Evolutionary conservation across 2,888 invertebrate genomes (phyloP).

Genomic region (Iphiclides podalirius): DNA sequence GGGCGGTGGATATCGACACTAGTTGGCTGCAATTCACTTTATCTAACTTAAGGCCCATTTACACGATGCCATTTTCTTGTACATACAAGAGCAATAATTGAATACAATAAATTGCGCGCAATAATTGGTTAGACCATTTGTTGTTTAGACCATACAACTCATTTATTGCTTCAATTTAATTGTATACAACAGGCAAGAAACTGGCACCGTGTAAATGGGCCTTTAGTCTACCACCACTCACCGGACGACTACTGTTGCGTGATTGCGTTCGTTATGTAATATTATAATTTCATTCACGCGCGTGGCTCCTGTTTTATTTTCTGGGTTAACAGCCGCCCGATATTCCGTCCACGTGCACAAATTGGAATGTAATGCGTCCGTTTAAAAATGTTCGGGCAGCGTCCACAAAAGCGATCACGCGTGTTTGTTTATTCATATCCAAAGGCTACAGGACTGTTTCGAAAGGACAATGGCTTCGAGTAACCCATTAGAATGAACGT

Average conservation of each 20-base stretch:
- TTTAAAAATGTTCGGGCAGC: constrained; percentile 6
- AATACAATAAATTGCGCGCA: too few relatives aligned
- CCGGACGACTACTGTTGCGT: constrained; percentile 40
- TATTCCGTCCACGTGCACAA: constrained; percentile 13
- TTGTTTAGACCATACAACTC: too few relatives aligned
- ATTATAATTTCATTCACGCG: constrained; percentile 53
- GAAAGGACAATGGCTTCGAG: constrained; percentile 3
- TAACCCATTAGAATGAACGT: background rate
- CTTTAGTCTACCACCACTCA: constrained; percentile 16
- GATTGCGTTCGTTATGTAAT: constrained; percentile 51
- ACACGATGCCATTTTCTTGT: too few relatives aligned
- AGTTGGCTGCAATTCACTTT: too few relatives aligned
- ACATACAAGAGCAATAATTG: too few relatives aligned
- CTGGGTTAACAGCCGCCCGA: constrained; percentile 37
- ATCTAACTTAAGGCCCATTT: too few relatives aligned
- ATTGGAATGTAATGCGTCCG: constrained; percentile 14
- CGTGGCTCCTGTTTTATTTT: constrained; percentile 51
- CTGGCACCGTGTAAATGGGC: too few relatives aligned
- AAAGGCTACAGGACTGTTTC: constrained; percentile 1
- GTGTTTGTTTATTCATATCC: constrained; percentile 9
- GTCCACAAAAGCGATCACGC: constrained; percentile 5
- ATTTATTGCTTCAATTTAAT: too few relatives aligned
- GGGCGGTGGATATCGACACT: background rate
- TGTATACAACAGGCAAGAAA: too few relatives aligned
- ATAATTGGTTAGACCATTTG: too few relatives aligned